A percentile compares a stretch with the other conserved stretches of the same genome.
phyloP scores from a whole-genome alignment of 2,113 vertebrate genomes.

The Ptilorrhoa leucosticta region DNA sequence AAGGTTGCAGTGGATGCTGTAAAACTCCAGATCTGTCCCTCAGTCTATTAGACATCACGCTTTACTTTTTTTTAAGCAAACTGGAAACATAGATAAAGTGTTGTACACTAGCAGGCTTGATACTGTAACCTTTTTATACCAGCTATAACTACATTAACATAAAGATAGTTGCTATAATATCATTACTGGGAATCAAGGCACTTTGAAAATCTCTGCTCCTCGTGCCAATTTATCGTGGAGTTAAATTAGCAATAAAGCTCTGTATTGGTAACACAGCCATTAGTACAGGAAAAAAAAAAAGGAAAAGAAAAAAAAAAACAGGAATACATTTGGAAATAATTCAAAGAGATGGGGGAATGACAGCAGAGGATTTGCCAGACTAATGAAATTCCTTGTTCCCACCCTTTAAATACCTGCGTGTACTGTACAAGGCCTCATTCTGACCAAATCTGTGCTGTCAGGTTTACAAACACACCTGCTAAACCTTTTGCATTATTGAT shows the following conservation, averaged over 20 bases:
- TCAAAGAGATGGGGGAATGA: neutral
- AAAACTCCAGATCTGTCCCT: conserved; percentile 29
- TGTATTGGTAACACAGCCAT: neutral
- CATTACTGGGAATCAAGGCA: neutral
- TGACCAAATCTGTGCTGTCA: neutral
- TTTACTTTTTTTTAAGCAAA: conserved; percentile 41
- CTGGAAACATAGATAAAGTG: conserved; percentile 50
- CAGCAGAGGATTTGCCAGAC: conserved; percentile 6
- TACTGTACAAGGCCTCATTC: neutral
- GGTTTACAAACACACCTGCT: conserved; percentile 36
- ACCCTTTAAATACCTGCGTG: neutral
- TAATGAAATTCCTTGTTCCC: conserved; percentile 21
- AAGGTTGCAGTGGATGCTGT: conserved; percentile 24
- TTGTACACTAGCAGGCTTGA: conserved; percentile 2
- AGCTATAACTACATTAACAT: neutral
- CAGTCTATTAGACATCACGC: conserved; percentile 9
- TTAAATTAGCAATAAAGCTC: conserved; percentile 1
- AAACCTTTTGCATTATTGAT: conserved; percentile 55
- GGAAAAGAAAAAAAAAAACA: neutral
- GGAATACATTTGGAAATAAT: neutral
- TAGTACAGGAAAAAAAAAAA: neutral
- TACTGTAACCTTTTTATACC: conserved; percentile 13
- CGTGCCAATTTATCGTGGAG: neutral
- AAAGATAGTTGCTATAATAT: neutral
- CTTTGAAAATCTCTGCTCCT: neutral